Evolutionary conservation across 2,797 vertebrate genomes (phyloP).

Genomic region (Pteronotus mesoamericanus): DNA sequence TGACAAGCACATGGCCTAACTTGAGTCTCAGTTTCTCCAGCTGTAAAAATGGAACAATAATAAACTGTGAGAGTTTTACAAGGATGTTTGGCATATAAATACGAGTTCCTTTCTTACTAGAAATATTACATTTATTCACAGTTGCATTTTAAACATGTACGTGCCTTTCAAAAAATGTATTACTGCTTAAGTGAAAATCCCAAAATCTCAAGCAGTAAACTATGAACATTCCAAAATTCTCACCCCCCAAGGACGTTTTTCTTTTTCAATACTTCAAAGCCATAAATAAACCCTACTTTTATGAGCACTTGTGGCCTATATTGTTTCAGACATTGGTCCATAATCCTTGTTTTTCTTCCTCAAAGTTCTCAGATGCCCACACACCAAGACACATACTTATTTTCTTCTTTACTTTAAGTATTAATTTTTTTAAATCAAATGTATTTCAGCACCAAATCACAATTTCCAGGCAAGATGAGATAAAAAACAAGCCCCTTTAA

Average conservation of each 20-base stretch:
- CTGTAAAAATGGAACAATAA: neutral
- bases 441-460: neutral
- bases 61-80: neutral
- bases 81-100: neutral
- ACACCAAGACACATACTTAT: neutral
- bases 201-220: neutral
- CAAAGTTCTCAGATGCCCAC: neutral
- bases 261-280: neutral
- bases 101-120: neutral
- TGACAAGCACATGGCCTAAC: neutral
- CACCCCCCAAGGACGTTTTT: neutral
- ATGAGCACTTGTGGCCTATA: neutral
- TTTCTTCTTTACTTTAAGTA: neutral
- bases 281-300: neutral
- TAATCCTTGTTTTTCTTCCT: conserved; percentile 7
- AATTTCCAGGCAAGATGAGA: conserved; percentile 1
- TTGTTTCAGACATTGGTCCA: neutral
- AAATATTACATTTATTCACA: neutral
- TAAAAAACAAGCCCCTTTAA: neutral
- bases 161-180: neutral
- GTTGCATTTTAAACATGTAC: neutral
- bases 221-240: neutral
- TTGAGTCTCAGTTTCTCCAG: neutral
- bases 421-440: conserved; percentile 40
- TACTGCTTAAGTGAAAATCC: neutral